phyloP scores from a whole-genome alignment of 2,113 vertebrate species.

The Bos taurus region ARS-UCD2.0 NC_037350.1:48338001-48338500 shows the following conservation, averaged over 20 bases:
- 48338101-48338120: not conserved
- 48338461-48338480: not conserved
- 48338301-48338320: not conserved
- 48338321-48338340: not conserved
- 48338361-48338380: not conserved
- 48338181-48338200: not conserved
- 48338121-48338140: conserved; percentile 4
- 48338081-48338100: not conserved
- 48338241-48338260: conserved; percentile 5
- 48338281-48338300: not conserved
- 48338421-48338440: not conserved
- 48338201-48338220: conserved; percentile 44
- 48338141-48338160: conserved; percentile 22
- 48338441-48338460: not conserved
- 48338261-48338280: conserved; percentile 54
- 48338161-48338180: conserved; percentile 5
- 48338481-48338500: not conserved
- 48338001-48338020: not conserved
- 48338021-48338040: not conserved
- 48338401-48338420: not conserved
- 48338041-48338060: not conserved
- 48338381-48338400: not conserved
- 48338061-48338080: not conserved
- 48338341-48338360: not conserved
- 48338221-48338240: conserved; percentile 56